A percentile compares a stretch with the other conserved stretches of the same genome.
Conservation (phyloP, 30 jellyfish, hydroid and myxozoan genomes). For the Chrysaora quinquecirrha region DNA sequence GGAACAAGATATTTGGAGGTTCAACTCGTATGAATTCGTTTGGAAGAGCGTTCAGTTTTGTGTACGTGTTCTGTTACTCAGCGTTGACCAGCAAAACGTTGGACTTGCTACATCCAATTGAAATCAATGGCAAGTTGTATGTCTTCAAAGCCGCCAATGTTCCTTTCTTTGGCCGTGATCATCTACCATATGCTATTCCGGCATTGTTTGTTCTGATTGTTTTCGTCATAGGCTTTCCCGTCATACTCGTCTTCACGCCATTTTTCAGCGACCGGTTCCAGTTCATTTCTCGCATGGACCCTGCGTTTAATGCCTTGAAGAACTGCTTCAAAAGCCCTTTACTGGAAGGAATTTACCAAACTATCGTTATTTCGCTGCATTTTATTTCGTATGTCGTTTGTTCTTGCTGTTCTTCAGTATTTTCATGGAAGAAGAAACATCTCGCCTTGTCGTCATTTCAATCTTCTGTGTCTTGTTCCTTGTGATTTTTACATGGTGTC, state of each 20-base stretch:
- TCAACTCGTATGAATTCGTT: constrained; percentile 66
- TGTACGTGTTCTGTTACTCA: constrained; percentile 73
- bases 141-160: constrained; percentile 73
- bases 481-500: constrained; percentile 71
- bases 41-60: constrained; percentile 95
- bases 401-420: constrained; percentile 55
- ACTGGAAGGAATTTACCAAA: constrained; percentile 32
- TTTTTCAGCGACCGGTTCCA: constrained; percentile 46
- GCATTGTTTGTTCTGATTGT: constrained; percentile 70
- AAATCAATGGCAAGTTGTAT: constrained; percentile 38
- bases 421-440: constrained; percentile 65
- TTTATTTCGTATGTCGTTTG: constrained; percentile 83
- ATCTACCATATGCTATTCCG: constrained; percentile 52
- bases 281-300: constrained; percentile 65
- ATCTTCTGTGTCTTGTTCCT: constrained; percentile 66
- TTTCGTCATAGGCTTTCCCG: constrained; percentile 79
- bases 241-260: constrained; percentile 82
- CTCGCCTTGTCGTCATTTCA: constrained; percentile 74
- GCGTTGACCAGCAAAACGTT: constrained; percentile 83
- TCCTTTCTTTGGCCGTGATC: constrained; percentile 54
- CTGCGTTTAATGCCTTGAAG: constrained; percentile 67
- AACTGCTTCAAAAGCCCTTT: constrained; percentile 72
- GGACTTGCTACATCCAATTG: constrained; percentile 68
- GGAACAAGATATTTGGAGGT: constrained; percentile 56
- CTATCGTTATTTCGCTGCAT: constrained; percentile 75